Percentiles rank a stretch among this genome's conserved stretches.
These are phyloP conservation scores for Paratilapia polleni DNA, from an alignment of 2,113 vertebrate genomes.

Conservation along the genomic window DNA sequence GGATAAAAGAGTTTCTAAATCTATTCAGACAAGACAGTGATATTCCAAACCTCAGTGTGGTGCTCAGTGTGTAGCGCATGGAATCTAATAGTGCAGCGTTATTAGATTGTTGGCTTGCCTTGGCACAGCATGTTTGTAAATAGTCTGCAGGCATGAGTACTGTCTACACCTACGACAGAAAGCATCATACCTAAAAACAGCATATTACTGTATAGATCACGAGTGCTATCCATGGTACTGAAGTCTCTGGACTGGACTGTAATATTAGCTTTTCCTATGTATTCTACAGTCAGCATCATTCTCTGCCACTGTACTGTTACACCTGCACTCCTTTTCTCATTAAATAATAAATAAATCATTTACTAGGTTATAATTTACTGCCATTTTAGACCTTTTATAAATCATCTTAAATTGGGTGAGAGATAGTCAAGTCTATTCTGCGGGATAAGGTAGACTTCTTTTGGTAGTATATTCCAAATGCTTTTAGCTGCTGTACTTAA, in stretches of 20 bases:
- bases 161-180: neutral
- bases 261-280: neutral
- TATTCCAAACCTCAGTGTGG: neutral
- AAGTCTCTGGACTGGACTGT: neutral
- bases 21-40: neutral
- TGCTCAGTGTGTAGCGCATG: neutral
- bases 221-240: slow-evolving; percentile 14
- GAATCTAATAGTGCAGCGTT: neutral
- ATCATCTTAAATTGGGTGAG: neutral
- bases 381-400: neutral
- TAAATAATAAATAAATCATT: no score
- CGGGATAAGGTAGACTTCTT: neutral
- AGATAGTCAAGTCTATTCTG: neutral
- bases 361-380: neutral
- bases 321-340: neutral
- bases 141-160: neutral
- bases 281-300: neutral
- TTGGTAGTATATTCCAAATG: no score
- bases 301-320: neutral
- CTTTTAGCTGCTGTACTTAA: neutral
- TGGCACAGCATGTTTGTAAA: neutral
- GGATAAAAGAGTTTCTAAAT: neutral
- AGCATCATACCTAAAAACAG: neutral
- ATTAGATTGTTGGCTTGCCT: neutral
- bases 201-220: neutral